These are phyloP conservation scores for Scalopus aquaticus DNA, from an alignment of 2,113 vertebrate genomes.

Conservation along the genomic window DNA sequence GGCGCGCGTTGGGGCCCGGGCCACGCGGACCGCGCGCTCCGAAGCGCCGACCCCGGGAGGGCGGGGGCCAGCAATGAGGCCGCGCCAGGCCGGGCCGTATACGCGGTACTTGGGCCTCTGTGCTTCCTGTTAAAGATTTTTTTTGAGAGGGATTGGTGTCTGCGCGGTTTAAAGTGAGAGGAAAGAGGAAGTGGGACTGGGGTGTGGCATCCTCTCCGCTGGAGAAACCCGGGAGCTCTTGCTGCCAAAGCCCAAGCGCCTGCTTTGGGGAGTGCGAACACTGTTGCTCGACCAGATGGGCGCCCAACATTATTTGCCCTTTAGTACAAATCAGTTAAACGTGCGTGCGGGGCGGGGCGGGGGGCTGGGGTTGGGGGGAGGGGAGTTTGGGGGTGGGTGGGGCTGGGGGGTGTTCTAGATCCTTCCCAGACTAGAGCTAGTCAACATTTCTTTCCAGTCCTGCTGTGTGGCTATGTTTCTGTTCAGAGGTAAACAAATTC, in stretches of 20 bases:
- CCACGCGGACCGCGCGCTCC: accelerated
- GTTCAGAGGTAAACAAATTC: neutral
- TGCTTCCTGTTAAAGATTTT: neutral
- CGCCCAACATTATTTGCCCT: neutral
- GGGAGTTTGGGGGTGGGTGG: no score
- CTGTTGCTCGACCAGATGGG: neutral
- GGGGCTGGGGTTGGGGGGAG: no score
- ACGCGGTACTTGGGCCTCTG: neutral
- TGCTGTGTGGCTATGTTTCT: neutral
- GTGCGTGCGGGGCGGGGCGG: accelerated
- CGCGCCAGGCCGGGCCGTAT: no score
- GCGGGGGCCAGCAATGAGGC: no score
- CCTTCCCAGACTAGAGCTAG: neutral
- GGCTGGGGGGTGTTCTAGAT: neutral
- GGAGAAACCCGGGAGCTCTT: neutral
- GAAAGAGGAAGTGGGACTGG: constrained; percentile 39
- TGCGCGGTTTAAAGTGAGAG: neutral
- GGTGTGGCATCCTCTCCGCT: neutral
- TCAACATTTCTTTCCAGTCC: neutral
- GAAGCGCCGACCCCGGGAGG: no score
- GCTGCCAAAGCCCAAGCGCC: accelerated
- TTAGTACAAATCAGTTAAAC: neutral
- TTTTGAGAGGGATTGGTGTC: neutral
- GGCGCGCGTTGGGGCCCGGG: neutral
- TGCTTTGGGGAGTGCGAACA: neutral